Evolutionary conservation across 2,797 vertebrate genomes (phyloP).

Genomic region (Pipistrellus nathusii): DNA sequence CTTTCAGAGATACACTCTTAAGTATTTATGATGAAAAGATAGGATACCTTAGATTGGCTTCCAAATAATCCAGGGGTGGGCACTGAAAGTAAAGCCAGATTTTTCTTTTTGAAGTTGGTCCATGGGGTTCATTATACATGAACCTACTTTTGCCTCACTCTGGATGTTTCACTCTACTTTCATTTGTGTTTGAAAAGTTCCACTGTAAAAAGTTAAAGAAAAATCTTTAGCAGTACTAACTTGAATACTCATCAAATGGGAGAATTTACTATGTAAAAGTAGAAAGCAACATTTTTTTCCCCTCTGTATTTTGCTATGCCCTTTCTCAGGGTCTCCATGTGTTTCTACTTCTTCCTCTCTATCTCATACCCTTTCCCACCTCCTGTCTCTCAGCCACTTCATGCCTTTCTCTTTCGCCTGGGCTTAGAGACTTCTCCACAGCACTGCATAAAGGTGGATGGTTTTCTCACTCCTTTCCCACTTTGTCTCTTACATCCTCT

Average conservation of each 20-base stretch:
- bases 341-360: not conserved
- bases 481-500: not conserved
- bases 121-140: not conserved
- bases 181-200: not conserved
- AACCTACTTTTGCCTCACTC: not conserved
- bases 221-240: not conserved
- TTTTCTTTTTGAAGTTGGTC: not conserved
- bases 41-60: conserved; percentile 35
- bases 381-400: not conserved
- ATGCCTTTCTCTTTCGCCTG: not conserved
- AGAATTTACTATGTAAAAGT: not conserved
- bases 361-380: not conserved
- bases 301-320: not conserved
- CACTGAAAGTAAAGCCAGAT: not conserved
- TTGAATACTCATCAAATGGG: not conserved
- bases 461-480: not conserved
- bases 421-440: not conserved
- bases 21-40: conserved; percentile 20
- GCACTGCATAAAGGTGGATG: not conserved
- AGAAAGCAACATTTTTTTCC: not conserved
- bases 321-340: not conserved
- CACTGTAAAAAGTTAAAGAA: conserved; percentile 8
- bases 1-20: not conserved
- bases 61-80: not conserved
- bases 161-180: not conserved